Conservation (phyloP, 1,140 invertebrate genomes). For the Drosophila lacteicornis region DNA sequence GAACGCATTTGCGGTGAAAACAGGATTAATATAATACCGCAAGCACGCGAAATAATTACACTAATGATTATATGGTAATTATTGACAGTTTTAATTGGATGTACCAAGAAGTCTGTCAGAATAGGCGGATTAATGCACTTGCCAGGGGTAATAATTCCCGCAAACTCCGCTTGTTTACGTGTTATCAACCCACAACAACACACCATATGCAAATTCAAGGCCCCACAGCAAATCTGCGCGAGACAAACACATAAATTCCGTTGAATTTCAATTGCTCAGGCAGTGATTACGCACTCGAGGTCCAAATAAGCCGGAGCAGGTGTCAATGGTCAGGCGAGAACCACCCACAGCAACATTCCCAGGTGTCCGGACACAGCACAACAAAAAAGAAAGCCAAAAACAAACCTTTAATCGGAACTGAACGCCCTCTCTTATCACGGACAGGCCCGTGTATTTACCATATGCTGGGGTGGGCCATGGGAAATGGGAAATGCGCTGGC, state of each 20-base stretch:
- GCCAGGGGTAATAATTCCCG: background rate
- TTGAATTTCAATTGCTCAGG: slow-evolving; percentile 66
- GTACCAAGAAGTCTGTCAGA: background rate
- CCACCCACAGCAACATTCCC: slow-evolving; percentile 24
- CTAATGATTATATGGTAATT: slow-evolving; percentile 5
- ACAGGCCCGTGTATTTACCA: slow-evolving; percentile 28
- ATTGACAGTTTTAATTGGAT: slow-evolving; percentile 22
- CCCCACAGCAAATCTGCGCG: slow-evolving; percentile 9
- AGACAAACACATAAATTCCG: slow-evolving; percentile 48
- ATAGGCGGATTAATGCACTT: background rate
- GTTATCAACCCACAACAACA: slow-evolving; percentile 3
- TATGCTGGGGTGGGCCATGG: slow-evolving; percentile 38
- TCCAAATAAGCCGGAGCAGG: slow-evolving; percentile 35
- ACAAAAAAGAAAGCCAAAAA: slow-evolving; percentile 1
- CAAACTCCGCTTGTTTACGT: slow-evolving; percentile 10
- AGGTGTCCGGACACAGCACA: slow-evolving; percentile 8
- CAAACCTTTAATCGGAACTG: slow-evolving; percentile 62
- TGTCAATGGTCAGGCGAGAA: slow-evolving; percentile 54
- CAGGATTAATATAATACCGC: background rate
- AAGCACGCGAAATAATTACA: background rate
- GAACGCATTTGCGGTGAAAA: slow-evolving; percentile 21
- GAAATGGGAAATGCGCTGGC: slow-evolving; percentile 36
- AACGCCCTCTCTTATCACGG: slow-evolving; percentile 60
- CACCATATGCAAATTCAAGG: slow-evolving; percentile 20
- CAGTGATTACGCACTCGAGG: slow-evolving; percentile 56